phyloP scores from a whole-genome alignment of 2,113 vertebrate species.

The Axis porcinus region DNA sequence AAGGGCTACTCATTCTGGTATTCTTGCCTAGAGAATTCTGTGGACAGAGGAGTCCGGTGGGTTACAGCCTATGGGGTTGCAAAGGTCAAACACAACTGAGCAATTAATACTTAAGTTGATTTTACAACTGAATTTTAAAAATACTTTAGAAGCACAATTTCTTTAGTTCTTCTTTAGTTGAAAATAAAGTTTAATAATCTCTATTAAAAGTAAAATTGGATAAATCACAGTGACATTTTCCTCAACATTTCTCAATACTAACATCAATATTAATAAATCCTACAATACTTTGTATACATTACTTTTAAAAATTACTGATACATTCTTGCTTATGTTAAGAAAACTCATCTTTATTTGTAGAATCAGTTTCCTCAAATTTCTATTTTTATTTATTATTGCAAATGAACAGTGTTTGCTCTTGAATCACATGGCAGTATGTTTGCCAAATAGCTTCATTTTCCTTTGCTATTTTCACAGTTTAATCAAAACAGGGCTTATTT shows the following conservation, averaged over 20 bases:
- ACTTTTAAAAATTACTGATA: slow-evolving; percentile 9
- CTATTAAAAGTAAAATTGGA: neutral
- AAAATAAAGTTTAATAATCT: neutral
- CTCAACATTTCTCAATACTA: neutral
- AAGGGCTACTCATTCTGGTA: neutral
- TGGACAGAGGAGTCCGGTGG: neutral
- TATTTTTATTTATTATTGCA: slow-evolving; percentile 51
- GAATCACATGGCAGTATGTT: neutral
- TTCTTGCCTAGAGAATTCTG: neutral
- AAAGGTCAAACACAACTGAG: neutral
- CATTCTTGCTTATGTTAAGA: slow-evolving; percentile 10
- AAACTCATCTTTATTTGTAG: neutral
- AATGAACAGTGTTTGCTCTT: neutral
- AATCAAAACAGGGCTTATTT: slow-evolving; percentile 57
- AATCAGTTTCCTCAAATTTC: neutral
- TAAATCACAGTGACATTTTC: neutral
- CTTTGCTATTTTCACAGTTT: slow-evolving; percentile 34
- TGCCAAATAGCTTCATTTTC: slow-evolving; percentile 30
- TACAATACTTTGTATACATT: neutral
- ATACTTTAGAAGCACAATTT: neutral
- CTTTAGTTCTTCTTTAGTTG: neutral
- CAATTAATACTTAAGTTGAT: neutral
- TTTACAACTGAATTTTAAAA: neutral
- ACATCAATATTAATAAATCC: neutral
- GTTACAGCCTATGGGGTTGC: neutral